These are phyloP conservation scores for Elachura formosa DNA, from an alignment of 2,113 vertebrate species.

Conservation along the genomic window DNA sequence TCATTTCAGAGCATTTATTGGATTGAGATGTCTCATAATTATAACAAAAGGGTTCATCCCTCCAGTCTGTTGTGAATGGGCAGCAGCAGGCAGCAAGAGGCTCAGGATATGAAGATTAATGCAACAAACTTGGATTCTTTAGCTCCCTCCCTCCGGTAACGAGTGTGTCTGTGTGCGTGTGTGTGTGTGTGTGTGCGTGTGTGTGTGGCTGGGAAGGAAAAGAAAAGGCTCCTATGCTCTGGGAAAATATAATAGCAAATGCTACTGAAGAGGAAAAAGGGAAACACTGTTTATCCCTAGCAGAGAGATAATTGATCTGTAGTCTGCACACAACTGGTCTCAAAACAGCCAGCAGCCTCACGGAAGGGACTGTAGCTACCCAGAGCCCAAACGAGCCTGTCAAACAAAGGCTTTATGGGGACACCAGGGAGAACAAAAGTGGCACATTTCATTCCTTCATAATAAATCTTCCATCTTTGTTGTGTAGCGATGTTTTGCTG, in stretches of 20 bases:
- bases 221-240: constrained; percentile 10
- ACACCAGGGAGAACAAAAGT: constrained; percentile 58
- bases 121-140: constrained; percentile 15
- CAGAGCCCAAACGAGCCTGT: constrained; percentile 16
- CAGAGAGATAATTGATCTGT: constrained; percentile 62
- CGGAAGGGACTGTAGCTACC: not conserved
- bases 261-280: constrained; percentile 27
- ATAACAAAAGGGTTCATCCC: not conserved
- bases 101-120: constrained; percentile 25
- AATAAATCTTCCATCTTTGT: constrained; percentile 65
- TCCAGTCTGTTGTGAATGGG: not conserved
- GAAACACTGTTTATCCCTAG: constrained; percentile 42
- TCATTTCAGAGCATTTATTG: not conserved
- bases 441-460: constrained; percentile 48
- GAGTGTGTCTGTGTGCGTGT: not conserved
- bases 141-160: not conserved
- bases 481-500: constrained; percentile 36
- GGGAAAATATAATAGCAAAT: constrained; percentile 13
- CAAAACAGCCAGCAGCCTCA: constrained; percentile 40
- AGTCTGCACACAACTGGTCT: constrained; percentile 48
- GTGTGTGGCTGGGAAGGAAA: not conserved
- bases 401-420: constrained; percentile 55
- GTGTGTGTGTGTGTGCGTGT: not conserved
- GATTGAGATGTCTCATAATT: constrained; percentile 26
- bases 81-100: not conserved